A percentile compares a stretch with the other conserved stretches of the same genome.
phyloP scores from a whole-genome alignment of 2,888 invertebrate genomes.

The Dorcus hopei region DNA sequence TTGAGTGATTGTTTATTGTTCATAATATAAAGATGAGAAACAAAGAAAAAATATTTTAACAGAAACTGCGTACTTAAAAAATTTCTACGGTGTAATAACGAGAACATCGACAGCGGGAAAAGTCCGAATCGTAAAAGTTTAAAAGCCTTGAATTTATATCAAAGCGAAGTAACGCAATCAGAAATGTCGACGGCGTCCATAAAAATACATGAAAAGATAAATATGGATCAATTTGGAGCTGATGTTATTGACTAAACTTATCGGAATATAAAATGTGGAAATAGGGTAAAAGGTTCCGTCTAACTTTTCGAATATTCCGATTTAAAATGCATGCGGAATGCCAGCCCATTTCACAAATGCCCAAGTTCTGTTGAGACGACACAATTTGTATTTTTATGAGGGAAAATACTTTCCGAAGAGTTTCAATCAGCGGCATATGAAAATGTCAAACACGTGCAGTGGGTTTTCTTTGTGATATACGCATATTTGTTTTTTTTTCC shows the following conservation, averaged over 20 bases:
- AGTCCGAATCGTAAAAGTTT: background rate
- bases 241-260: constrained; percentile 16
- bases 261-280: constrained; percentile 29
- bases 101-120: background rate
- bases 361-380: background rate
- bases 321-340: constrained; percentile 1
- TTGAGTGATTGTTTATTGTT: no score
- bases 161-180: background rate
- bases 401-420: no score
- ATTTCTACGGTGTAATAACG: background rate
- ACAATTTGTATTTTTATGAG: no score
- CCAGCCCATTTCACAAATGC: constrained; percentile 5
- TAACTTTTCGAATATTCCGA: background rate
- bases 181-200: background rate
- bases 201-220: constrained; percentile 3
- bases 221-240: constrained; percentile 13
- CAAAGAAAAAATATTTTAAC: background rate
- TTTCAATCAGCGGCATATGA: no score
- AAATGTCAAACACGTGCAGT: no score
- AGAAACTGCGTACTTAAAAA: background rate
- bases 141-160: background rate
- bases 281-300: constrained; percentile 28
- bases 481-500: background rate
- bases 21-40: background rate
- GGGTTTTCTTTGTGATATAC: no score